Conservation (phyloP, 2,113 vertebrate species). For the Thinocorus orbignyianus region DNA sequence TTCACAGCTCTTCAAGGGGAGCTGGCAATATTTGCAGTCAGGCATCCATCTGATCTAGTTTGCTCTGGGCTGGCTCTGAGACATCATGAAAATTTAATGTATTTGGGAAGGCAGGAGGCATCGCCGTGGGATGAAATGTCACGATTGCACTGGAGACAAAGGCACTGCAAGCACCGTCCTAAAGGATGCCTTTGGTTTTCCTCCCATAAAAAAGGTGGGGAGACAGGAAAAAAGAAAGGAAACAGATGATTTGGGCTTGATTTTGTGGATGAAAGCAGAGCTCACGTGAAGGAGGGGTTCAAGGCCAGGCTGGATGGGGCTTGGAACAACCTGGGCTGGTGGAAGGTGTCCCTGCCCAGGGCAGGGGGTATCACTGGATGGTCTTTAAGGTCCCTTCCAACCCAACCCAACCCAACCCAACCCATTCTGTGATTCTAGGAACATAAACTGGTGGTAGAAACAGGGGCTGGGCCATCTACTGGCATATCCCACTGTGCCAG, state of each 20-base stretch:
- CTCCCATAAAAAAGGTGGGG: not conserved
- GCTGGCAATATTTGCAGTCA: not conserved
- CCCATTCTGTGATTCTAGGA: not conserved
- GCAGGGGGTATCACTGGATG: not conserved
- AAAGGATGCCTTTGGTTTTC: not conserved
- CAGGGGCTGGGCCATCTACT: not conserved
- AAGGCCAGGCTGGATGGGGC: not conserved
- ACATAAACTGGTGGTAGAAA: not conserved
- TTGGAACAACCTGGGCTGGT: not conserved
- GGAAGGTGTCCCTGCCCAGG: not conserved
- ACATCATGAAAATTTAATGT: slow-evolving; percentile 9
- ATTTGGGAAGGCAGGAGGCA: not conserved
- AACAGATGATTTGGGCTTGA: not conserved
- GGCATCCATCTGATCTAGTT: not conserved
- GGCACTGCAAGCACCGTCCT: not conserved
- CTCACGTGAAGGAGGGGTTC: not conserved
- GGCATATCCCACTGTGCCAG: accelerated
- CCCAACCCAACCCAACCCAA: not conserved
- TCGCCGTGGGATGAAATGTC: not conserved
- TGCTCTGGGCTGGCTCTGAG: slow-evolving; percentile 3
- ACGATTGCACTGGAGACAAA: not conserved
- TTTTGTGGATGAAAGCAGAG: not conserved
- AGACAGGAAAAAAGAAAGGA: not conserved
- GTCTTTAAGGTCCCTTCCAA: not conserved
- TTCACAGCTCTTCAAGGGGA: not conserved